Percentiles rank a stretch among this genome's conserved stretches.
These are phyloP conservation scores for Deilephila porcellus DNA, from an alignment of 2,888 invertebrate genomes.

Conservation along the genomic window DNA sequence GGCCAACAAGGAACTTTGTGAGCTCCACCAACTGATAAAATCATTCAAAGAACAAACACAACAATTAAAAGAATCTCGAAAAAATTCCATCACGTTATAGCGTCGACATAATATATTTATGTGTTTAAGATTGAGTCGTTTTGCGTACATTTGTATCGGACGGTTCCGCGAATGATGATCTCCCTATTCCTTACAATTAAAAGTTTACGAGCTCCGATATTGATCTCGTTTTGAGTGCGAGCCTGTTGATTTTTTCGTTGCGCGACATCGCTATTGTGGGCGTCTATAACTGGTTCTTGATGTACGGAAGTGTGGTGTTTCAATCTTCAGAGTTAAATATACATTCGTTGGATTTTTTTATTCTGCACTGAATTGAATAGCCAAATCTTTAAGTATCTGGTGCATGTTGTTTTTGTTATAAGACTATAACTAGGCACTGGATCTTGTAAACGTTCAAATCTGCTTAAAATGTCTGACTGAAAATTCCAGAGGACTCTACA, in stretches of 20 bases:
- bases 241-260: constrained; percentile 23
- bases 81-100: constrained; percentile 25
- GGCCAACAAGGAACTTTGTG: constrained; percentile 45
- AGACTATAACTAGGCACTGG: too few relatives aligned
- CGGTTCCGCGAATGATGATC: constrained; percentile 35
- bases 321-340: not conserved
- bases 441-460: too few relatives aligned
- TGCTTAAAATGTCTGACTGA: too few relatives aligned
- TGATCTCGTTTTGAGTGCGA: constrained; percentile 36
- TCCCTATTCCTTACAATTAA: constrained; percentile 32
- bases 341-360: not conserved
- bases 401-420: too few relatives aligned
- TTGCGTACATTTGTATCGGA: constrained; percentile 24
- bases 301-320: not conserved
- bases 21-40: constrained; percentile 49
- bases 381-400: too few relatives aligned
- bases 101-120: constrained; percentile 27
- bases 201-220: constrained; percentile 40
- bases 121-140: constrained; percentile 42
- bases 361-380: not conserved
- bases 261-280: not conserved
- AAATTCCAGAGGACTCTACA: too few relatives aligned
- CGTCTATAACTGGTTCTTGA: constrained; percentile 10
- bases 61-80: constrained; percentile 26
- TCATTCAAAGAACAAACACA: constrained; percentile 43